These are phyloP conservation scores for Chymomyza caudatula DNA, from an alignment of 2,888 invertebrate genomes.

Conservation along the genomic window DNA sequence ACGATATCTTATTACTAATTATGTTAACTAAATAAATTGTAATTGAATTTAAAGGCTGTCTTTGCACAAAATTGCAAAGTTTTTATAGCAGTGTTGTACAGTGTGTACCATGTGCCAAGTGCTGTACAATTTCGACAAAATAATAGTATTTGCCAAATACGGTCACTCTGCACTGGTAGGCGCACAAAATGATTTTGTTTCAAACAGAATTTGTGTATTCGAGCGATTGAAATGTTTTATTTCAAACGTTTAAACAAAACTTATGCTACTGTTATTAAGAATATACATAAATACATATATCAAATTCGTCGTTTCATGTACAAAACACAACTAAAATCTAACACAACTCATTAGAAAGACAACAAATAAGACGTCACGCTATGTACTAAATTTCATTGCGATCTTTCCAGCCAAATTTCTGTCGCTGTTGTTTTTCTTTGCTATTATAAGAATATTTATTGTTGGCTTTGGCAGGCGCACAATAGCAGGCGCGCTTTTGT, in stretches of 20 bases:
- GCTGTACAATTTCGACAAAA: neutral
- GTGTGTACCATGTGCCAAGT: neutral
- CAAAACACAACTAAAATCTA: conserved; percentile 36
- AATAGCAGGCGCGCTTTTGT: conserved; percentile 90
- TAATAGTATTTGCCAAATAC: neutral
- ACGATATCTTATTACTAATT: neutral
- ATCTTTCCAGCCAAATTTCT: conserved; percentile 75
- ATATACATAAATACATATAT: neutral
- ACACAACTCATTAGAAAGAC: conserved; percentile 35
- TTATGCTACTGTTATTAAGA: conserved; percentile 9
- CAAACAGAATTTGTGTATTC: neutral
- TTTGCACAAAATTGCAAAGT: neutral
- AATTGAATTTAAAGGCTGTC: neutral
- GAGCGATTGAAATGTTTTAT: neutral
- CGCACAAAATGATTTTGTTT: neutral
- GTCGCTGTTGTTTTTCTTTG: conserved; percentile 62
- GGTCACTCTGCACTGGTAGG: neutral
- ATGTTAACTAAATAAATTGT: neutral
- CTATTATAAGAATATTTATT: conserved; percentile 55
- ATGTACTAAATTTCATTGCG: conserved; percentile 68
- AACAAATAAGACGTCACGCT: conserved; percentile 35
- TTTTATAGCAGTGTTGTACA: neutral
- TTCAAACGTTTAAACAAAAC: neutral
- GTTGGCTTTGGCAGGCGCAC: conserved; percentile 77
- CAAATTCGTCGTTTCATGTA: conserved; percentile 32